phyloP scores from a whole-genome alignment of 2,888 invertebrate genomes.

The Hemicrepidius hirtus region DNA sequence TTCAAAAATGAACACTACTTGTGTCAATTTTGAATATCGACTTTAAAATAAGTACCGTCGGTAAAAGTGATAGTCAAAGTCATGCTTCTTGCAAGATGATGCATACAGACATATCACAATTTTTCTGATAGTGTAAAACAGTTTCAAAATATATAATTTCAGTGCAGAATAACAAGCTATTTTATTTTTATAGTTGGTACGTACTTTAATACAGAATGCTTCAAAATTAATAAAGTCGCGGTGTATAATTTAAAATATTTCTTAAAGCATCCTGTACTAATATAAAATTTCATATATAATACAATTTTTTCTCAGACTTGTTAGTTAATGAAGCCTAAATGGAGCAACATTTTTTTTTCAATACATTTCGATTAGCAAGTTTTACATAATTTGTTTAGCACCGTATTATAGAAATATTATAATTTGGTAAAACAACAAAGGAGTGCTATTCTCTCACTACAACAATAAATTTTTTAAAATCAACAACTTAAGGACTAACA shows the following conservation, averaged over 20 bases:
- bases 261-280: not conserved
- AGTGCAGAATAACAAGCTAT: conserved; percentile 2
- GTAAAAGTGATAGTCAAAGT: conserved; percentile 10
- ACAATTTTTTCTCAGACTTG: conserved; percentile 1
- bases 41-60: conserved; percentile 9
- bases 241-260: not conserved
- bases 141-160: conserved; percentile 18
- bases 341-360: no score
- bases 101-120: conserved; percentile 30
- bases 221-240: not conserved
- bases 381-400: not conserved
- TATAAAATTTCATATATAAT: conserved; percentile 6
- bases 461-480: conserved; percentile 19
- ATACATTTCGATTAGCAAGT: not conserved
- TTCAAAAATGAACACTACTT: conserved; percentile 12
- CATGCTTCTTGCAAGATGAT: not conserved
- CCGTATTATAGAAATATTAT: not conserved
- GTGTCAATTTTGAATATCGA: conserved; percentile 4
- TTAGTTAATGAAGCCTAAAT: not conserved
- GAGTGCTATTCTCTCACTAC: no score
- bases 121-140: conserved; percentile 24
- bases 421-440: not conserved
- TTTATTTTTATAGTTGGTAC: not conserved
- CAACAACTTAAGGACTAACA: conserved; percentile 21
- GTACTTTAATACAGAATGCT: not conserved